phyloP scores from a whole-genome alignment of 2,888 invertebrate species.

The Amiota communis region DNA sequence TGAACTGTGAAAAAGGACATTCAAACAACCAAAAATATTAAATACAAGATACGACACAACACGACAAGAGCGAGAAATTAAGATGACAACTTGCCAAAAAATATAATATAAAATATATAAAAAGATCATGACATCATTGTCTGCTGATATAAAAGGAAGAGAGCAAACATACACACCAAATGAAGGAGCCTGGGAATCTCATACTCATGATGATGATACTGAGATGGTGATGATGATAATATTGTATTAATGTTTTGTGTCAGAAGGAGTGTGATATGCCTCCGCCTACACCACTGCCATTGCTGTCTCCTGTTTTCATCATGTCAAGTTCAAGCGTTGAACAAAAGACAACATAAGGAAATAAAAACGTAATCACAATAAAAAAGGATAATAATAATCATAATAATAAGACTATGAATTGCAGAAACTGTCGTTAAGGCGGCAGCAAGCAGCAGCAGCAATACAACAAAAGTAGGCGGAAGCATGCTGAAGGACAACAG shows the following conservation, averaged over 20 bases:
- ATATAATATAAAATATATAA: background rate
- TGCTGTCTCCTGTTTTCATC: background rate
- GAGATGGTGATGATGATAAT: constrained; percentile 19
- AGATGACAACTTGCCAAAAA: constrained; percentile 39
- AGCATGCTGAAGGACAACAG: background rate
- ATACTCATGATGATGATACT: background rate
- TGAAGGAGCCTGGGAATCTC: too few relatives aligned
- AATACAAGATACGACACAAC: background rate
- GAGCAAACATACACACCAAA: background rate
- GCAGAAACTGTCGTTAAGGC: background rate
- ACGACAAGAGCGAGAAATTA: constrained; percentile 33
- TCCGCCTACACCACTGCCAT: too few relatives aligned
- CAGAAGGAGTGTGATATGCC: too few relatives aligned
- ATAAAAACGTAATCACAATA: constrained; percentile 33
- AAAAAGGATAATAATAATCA: constrained; percentile 32
- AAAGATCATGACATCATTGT: constrained; percentile 27
- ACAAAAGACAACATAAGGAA: constrained; percentile 22
- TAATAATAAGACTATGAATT: constrained; percentile 15
- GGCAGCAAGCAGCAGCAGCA: too few relatives aligned
- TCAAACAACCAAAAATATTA: background rate
- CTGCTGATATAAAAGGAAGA: constrained; percentile 9
- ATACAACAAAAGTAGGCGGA: constrained; percentile 3
- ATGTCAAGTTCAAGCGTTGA: constrained; percentile 21
- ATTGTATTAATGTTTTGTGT: background rate
- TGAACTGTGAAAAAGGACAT: constrained; percentile 10